Evolutionary conservation across 2,113 vertebrate species (phyloP).

Genomic region (Microcebus jonahi): DNA sequence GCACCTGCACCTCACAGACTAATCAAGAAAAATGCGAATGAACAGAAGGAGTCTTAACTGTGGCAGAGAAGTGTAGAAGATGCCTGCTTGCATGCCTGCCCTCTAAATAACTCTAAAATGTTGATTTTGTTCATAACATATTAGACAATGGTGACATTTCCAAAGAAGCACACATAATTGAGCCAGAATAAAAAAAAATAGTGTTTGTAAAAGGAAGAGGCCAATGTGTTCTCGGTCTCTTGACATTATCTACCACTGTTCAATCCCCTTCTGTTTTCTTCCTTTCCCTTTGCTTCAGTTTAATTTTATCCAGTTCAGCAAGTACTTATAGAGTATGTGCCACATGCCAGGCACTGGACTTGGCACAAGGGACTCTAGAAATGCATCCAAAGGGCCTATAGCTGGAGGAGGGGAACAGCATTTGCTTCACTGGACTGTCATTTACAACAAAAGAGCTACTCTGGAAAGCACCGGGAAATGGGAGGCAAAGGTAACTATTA

Average conservation of each 20-base stretch:
- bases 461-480: neutral
- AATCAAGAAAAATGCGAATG: slow-evolving; percentile 39
- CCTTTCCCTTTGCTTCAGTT: neutral
- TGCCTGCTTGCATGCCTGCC: neutral
- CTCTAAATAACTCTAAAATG: slow-evolving; percentile 14
- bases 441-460: neutral
- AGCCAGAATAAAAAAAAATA: neutral
- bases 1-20: neutral
- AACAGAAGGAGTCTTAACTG: neutral
- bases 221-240: neutral
- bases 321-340: neutral
- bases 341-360: neutral
- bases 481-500: neutral
- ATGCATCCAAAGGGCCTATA: neutral
- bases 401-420: neutral
- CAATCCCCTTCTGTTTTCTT: neutral
- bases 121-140: slow-evolving; percentile 44
- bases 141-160: slow-evolving; percentile 21
- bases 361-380: neutral
- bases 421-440: neutral
- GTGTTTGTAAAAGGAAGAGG: neutral
- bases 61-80: slow-evolving; percentile 1
- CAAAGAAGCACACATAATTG: slow-evolving; percentile 27
- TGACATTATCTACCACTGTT: neutral
- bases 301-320: slow-evolving; percentile 8